Evolutionary conservation across 2,113 vertebrate genomes (phyloP).

Genomic region (Planiliza haematocheilus): DNA sequence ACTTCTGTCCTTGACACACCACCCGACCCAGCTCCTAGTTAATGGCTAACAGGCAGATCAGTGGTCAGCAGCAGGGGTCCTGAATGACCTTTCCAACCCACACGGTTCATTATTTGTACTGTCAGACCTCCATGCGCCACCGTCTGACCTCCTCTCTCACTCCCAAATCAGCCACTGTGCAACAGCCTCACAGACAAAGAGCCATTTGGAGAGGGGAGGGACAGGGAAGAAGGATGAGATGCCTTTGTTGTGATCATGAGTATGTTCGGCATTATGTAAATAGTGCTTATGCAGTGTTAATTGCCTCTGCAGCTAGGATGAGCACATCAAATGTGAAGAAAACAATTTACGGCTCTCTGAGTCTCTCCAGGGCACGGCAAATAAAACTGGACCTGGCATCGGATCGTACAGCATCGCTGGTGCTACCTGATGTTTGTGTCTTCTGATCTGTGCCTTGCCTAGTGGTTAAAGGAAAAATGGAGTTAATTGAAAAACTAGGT

Average conservation of each 20-base stretch:
- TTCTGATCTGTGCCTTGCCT: not conserved
- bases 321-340: conserved; percentile 66
- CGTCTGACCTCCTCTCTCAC: conserved; percentile 54
- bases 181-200: conserved; percentile 55
- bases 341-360: conserved; percentile 55
- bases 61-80: conserved; percentile 62
- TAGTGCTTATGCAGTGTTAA: conserved; percentile 78
- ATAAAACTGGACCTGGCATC: conserved; percentile 22
- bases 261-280: conserved; percentile 77
- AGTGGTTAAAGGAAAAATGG: not conserved
- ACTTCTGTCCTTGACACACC: conserved; percentile 9
- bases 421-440: conserved; percentile 48
- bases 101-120: conserved; percentile 67
- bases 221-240: conserved; percentile 25
- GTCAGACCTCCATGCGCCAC: conserved; percentile 54
- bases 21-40: conserved; percentile 51
- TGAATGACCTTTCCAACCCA: conserved; percentile 65
- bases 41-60: conserved; percentile 70
- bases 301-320: conserved; percentile 70
- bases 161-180: conserved; percentile 32
- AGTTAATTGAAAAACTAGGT: conserved; percentile 11
- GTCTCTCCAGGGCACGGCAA: conserved; percentile 32
- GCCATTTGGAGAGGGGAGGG: conserved; percentile 8
- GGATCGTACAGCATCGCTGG: not conserved
- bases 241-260: conserved; percentile 70